phyloP scores from a whole-genome alignment of 2,113 vertebrate species.

The Hippolais icterina region DNA sequence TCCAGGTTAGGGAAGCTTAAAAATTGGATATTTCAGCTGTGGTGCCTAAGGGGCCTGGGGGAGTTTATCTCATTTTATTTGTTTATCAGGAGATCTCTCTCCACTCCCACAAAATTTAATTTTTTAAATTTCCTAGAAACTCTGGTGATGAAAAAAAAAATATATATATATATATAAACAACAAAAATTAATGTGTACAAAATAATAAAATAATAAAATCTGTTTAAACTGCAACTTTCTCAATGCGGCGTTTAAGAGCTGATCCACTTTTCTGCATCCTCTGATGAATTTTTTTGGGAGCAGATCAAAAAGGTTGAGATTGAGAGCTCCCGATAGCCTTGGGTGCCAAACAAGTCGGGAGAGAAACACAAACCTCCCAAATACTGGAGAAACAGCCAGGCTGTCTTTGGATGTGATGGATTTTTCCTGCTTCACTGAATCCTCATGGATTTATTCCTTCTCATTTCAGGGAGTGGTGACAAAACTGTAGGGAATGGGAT shows the following conservation, averaged over 20 bases:
- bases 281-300: background rate
- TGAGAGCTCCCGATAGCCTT: background rate
- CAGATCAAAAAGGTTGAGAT: background rate
- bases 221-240: background rate
- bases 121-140: background rate
- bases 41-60: background rate
- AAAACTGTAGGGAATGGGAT: background rate
- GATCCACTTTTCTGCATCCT: background rate
- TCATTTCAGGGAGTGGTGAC: rapidly evolving
- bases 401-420: background rate
- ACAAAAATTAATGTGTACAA: background rate
- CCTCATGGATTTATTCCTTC: background rate
- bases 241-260: background rate
- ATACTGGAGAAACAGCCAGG: background rate
- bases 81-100: background rate
- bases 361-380: background rate
- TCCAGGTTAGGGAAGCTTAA: background rate
- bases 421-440: background rate
- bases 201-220: background rate
- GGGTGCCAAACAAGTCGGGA: background rate
- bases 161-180: no score
- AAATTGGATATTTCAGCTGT: background rate
- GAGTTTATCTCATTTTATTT: background rate
- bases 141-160: background rate
- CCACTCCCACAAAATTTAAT: background rate